phyloP scores from a whole-genome alignment of 2,888 invertebrate species.

The Drosophila phalerata region DNA sequence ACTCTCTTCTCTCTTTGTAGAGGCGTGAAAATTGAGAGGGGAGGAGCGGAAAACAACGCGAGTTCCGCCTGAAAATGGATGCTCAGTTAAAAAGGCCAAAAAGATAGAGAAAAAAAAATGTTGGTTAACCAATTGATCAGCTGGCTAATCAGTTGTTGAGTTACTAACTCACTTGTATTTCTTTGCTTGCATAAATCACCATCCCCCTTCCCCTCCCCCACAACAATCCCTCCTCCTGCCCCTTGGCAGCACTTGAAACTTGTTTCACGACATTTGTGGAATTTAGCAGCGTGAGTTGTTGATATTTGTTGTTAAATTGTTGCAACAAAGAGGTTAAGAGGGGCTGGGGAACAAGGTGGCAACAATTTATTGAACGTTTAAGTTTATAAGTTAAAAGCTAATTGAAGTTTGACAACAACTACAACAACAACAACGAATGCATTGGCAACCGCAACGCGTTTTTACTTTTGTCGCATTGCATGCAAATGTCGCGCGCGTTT shows the following conservation, averaged over 20 bases:
- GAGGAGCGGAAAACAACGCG: constrained; percentile 28
- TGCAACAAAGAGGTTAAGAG: constrained; percentile 1
- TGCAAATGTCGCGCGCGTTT: constrained; percentile 58
- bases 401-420: constrained; percentile 69
- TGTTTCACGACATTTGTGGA: constrained; percentile 60
- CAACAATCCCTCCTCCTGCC: neutral
- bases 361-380: constrained; percentile 72
- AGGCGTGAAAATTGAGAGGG: constrained; percentile 10
- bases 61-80: constrained; percentile 28
- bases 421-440: constrained; percentile 35
- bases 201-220: neutral
- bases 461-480: constrained; percentile 40
- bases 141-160: constrained; percentile 29
- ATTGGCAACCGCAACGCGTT: constrained; percentile 20
- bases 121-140: constrained; percentile 31
- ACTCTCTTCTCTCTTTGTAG: constrained; percentile 34
- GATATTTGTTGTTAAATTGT: constrained; percentile 46
- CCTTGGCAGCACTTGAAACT: constrained; percentile 41
- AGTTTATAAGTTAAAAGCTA: constrained; percentile 76
- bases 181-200: constrained; percentile 68
- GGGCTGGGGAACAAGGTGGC: constrained; percentile 5
- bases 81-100: too few relatives aligned
- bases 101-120: neutral
- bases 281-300: constrained; percentile 60
- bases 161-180: constrained; percentile 57